Evolutionary conservation across 1,140 invertebrate genomes (phyloP), one percentile per base, ranked within the genome.

Genomic region (Scaptomyza hsui): DNA sequence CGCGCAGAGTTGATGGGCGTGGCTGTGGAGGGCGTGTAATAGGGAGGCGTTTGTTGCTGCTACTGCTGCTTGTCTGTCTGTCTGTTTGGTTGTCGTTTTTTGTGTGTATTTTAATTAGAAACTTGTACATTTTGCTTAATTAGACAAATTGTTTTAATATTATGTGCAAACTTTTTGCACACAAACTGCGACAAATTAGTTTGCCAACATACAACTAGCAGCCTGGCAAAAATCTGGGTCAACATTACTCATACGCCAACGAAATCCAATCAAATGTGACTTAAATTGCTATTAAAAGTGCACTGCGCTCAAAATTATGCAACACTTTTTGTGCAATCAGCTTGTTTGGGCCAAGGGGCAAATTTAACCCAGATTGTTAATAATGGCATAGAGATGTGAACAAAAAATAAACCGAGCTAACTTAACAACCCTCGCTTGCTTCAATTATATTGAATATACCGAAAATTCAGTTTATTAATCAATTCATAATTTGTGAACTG

Each of bases 61-160:
- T 55, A 21, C 39, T 35, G n/a, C 12, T 13, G n/a, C 19, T 52
- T 63, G 42, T 48, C 41, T 57, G 53, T 61, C 18, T 51, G 52
- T 51, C 47, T 62, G 52, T 48, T 41, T 21, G 35, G 29, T 24
- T 24, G 10, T 47, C 42, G 21, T 56, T 37, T 73, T 63, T 47
- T 72, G 75, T 69, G 61, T 70, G 73, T 73, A 48, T 74, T 86
- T 85, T 86, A 86, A 86, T 85, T 86, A 86, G 76, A 85, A 86
- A 85, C 81, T 85, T 85, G 81, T 85, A 80, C 73, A 69, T 86
- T 86, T 86, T 77, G 81, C 81, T 72, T 85, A 86, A 85, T 85
- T 85, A 86, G 81, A 86, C 76, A 85, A 85, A 85, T 86, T 85
- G 81, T 86, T 85, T 85, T 77, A 83, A 78, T 72, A 75, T 63